Evolutionary conservation across 2,797 vertebrate species (phyloP).

Genomic region (Gymnodraco acuticeps): DNA sequence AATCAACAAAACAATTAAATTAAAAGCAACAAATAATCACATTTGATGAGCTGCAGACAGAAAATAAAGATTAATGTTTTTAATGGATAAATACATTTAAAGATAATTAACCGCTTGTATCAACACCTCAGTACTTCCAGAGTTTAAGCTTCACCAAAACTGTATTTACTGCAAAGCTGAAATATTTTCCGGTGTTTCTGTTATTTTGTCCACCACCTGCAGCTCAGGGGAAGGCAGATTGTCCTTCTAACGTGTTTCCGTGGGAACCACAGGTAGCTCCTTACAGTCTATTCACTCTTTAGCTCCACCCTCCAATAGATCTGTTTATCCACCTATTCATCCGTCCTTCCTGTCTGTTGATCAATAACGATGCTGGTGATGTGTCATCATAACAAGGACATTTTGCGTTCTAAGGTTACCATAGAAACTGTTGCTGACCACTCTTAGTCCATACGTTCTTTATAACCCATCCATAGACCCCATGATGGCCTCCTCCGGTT

Average conservation of each 20-base stretch:
- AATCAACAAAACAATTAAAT: neutral
- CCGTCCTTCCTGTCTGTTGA: constrained; percentile 18
- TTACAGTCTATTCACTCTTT: constrained; percentile 25
- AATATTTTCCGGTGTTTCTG: neutral
- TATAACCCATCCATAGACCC: neutral
- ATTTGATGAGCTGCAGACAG: neutral
- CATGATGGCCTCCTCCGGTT: neutral
- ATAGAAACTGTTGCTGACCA: constrained; percentile 53
- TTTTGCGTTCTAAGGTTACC: constrained; percentile 40
- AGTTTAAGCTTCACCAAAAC: neutral
- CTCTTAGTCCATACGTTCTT: constrained; percentile 1
- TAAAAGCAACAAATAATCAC: neutral
- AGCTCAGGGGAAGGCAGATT: neutral
- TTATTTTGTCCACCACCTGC: constrained; percentile 25
- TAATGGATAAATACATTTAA: too few species aligned
- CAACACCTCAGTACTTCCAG: neutral
- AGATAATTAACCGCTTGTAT: neutral
- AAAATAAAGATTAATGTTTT: too few species aligned
- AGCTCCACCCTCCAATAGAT: constrained; percentile 39
- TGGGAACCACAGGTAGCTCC: constrained; percentile 48
- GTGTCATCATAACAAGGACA: constrained; percentile 30
- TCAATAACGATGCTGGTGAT: constrained; percentile 23
- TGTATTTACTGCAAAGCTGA: neutral
- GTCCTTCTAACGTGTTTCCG: constrained; percentile 36
- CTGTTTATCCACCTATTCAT: constrained; percentile 30